Evolutionary conservation across 2,113 vertebrate species (phyloP).

Genomic region (Junco hyemalis): DNA sequence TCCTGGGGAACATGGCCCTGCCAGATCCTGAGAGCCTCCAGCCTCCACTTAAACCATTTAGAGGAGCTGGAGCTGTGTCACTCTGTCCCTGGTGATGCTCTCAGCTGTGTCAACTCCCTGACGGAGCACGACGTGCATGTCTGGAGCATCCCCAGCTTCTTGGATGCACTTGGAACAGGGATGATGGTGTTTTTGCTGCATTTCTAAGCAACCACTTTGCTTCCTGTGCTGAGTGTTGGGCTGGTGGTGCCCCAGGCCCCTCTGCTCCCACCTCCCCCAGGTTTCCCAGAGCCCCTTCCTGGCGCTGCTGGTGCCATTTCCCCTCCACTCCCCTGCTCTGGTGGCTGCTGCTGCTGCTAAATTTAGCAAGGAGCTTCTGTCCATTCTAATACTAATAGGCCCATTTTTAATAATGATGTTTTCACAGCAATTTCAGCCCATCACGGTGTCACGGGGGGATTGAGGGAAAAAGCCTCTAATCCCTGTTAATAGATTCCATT

Average conservation of each 20-base stretch:
- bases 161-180: not conserved
- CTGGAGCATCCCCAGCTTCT: not conserved
- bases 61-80: rapidly evolving
- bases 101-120: rapidly evolving
- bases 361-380: slow-evolving; percentile 65
- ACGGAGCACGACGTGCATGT: rapidly evolving
- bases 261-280: not conserved
- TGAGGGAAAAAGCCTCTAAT: slow-evolving; percentile 67
- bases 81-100: not conserved
- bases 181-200: not conserved
- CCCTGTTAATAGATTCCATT: slow-evolving; percentile 71
- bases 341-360: slow-evolving; percentile 10
- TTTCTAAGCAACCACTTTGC: not conserved
- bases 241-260: not conserved
- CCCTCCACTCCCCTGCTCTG: not conserved
- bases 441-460: slow-evolving; percentile 64
- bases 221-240: rapidly evolving
- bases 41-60: not conserved
- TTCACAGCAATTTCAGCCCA: slow-evolving; percentile 70
- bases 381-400: slow-evolving; percentile 67
- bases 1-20: rapidly evolving
- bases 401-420: slow-evolving; percentile 76
- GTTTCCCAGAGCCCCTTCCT: not conserved
- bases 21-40: not conserved
- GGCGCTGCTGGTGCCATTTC: rapidly evolving